phyloP scores from a whole-genome alignment of 1,140 invertebrate species.

The Nephotettix cincticeps region DNA sequence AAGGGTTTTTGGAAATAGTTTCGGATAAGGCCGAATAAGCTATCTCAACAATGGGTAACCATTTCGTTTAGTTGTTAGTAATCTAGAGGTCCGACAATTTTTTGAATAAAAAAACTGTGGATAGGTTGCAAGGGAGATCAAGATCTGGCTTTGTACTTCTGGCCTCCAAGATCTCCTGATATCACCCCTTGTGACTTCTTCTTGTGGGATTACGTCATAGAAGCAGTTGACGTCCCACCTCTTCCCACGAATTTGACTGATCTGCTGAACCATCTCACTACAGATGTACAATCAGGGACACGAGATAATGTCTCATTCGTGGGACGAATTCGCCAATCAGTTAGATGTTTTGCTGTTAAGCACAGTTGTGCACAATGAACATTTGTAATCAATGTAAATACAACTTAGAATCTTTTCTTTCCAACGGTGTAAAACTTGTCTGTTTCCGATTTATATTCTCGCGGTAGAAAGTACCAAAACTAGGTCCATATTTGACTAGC shows the following conservation, averaged over 20 bases:
- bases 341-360: background rate
- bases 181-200: constrained; percentile 38
- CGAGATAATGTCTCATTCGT: background rate
- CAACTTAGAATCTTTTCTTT: no score
- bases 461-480: no score
- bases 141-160: constrained; percentile 25
- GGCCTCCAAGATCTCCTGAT: constrained; percentile 39
- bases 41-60: no score
- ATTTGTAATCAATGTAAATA: background rate
- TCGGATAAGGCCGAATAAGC: no score
- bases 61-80: no score
- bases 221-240: constrained; percentile 32
- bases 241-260: background rate
- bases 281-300: background rate
- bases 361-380: background rate
- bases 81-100: constrained; percentile 48
- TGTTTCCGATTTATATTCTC: no score
- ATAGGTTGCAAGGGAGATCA: constrained; percentile 51
- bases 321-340: background rate
- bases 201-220: constrained; percentile 39
- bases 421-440: no score
- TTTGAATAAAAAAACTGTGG: no score
- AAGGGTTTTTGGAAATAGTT: no score
- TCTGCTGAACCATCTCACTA: background rate
- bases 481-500: no score